A percentile compares a stretch with the other conserved stretches of the same genome.
phyloP scores from a whole-genome alignment of 2,888 invertebrate genomes.

The Aethes cnicana region DNA sequence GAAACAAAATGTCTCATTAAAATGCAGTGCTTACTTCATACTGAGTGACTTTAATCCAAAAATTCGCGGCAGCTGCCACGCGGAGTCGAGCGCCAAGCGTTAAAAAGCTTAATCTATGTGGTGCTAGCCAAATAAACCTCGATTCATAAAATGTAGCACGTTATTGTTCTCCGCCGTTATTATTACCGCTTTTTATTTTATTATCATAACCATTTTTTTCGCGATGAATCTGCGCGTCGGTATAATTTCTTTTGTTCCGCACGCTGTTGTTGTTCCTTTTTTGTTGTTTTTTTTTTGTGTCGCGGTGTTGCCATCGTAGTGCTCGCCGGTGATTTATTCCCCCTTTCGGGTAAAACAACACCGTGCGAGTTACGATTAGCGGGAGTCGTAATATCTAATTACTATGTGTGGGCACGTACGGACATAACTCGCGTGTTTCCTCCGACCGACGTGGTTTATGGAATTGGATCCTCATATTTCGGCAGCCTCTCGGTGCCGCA shows the following conservation, averaged over 20 bases:
- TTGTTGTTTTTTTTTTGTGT: conserved; percentile 67
- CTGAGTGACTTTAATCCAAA: conserved; percentile 65
- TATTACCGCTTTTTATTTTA: conserved; percentile 76
- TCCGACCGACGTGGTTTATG: conserved; percentile 79
- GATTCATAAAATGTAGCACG: conserved; percentile 61
- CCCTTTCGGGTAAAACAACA: conserved; percentile 80
- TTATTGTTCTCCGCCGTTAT: conserved; percentile 74
- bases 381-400: conserved; percentile 79
- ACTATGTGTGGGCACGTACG: conserved; percentile 80
- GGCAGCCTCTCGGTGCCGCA: conserved; percentile 75
- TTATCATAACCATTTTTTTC: conserved; percentile 80
- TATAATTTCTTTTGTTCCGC: conserved; percentile 81
- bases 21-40: conserved; percentile 64
- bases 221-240: conserved; percentile 69
- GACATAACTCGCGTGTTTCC: conserved; percentile 77
- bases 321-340: conserved; percentile 72
- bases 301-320: conserved; percentile 64
- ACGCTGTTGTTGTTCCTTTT: conserved; percentile 75
- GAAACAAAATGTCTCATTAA: conserved; percentile 69
- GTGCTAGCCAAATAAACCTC: conserved; percentile 71
- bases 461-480: conserved; percentile 81
- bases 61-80: conserved; percentile 70
- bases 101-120: conserved; percentile 68
- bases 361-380: conserved; percentile 81
- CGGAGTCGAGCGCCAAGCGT: conserved; percentile 53